These are phyloP conservation scores for Dryadula phaetusa DNA, from an alignment of 2,888 invertebrate genomes.

Conservation along the genomic window DNA sequence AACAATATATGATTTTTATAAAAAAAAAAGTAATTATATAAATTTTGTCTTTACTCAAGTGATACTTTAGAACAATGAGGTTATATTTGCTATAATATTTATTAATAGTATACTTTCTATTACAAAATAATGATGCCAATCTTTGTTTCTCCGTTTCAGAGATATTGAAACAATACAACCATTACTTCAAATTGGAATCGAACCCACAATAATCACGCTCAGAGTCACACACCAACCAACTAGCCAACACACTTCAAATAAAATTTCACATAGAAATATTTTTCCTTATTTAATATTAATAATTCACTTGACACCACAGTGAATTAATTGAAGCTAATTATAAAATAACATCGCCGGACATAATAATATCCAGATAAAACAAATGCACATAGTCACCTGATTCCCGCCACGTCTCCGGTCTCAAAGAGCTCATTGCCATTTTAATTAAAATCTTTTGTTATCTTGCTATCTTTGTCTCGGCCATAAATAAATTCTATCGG, in stretches of 20 bases:
- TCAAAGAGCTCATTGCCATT: conserved; percentile 42
- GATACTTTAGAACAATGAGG: too few species aligned
- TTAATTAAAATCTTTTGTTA: conserved; percentile 54
- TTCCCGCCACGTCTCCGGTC: conserved; percentile 26
- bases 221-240: too few species aligned
- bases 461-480: conserved; percentile 44
- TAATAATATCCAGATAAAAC: conserved; percentile 17
- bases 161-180: too few species aligned
- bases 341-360: conserved; percentile 2
- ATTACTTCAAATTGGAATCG: too few species aligned
- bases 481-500: conserved; percentile 37
- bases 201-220: too few species aligned
- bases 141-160: too few species aligned
- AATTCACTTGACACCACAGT: neutral
- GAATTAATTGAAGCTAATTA: conserved; percentile 13
- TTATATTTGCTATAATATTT: too few species aligned
- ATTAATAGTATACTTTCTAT: too few species aligned
- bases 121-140: too few species aligned
- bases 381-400: conserved; percentile 26
- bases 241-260: neutral
- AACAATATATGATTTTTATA: neutral
- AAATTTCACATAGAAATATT: neutral
- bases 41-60: neutral
- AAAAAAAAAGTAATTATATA: neutral
- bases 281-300: neutral